Percentiles rank a stretch among this genome's conserved stretches.
Conservation (phyloP, 1,140 invertebrate genomes). For the Tetragonula clypearis region DNA sequence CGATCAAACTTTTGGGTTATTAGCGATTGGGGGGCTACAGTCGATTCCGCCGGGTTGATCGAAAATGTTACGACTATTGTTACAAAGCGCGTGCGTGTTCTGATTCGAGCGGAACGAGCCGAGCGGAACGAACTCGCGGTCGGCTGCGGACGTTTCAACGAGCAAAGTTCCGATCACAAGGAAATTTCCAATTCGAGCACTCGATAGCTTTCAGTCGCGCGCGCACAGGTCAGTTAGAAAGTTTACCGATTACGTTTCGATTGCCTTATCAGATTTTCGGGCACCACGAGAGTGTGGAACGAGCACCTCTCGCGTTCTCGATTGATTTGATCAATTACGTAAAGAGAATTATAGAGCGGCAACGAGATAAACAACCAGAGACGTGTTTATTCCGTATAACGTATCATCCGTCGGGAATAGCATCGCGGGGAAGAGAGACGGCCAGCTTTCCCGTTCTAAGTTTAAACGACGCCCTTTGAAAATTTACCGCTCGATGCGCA, state of each 20-base stretch:
- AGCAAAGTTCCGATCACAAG: not conserved
- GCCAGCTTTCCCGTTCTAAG: too few species aligned
- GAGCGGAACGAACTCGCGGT: not conserved
- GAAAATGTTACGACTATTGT: not conserved
- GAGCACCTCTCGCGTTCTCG: not conserved
- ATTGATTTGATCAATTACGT: not conserved
- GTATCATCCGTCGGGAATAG: too few species aligned
- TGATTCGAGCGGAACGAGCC: not conserved
- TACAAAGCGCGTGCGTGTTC: not conserved
- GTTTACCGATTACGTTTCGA: slow-evolving; percentile 18
- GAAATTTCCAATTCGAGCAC: slow-evolving; percentile 12
- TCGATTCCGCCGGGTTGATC: not conserved
- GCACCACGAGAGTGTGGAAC: not conserved
- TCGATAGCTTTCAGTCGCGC: not conserved
- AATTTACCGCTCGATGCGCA: too few species aligned
- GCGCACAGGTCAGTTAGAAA: not conserved
- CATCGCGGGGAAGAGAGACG: too few species aligned
- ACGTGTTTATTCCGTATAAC: too few species aligned
- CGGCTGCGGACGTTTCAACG: not conserved
- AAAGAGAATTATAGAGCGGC: not conserved
- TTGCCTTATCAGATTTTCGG: not conserved
- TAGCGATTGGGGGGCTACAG: not conserved
- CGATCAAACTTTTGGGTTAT: not conserved
- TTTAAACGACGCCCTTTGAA: too few species aligned
- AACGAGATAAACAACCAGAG: too few species aligned